Evolutionary conservation across 2,888 invertebrate genomes (phyloP), one percentile per base, ranked within the genome.

Genomic region (Metellina segmentata): DNA sequence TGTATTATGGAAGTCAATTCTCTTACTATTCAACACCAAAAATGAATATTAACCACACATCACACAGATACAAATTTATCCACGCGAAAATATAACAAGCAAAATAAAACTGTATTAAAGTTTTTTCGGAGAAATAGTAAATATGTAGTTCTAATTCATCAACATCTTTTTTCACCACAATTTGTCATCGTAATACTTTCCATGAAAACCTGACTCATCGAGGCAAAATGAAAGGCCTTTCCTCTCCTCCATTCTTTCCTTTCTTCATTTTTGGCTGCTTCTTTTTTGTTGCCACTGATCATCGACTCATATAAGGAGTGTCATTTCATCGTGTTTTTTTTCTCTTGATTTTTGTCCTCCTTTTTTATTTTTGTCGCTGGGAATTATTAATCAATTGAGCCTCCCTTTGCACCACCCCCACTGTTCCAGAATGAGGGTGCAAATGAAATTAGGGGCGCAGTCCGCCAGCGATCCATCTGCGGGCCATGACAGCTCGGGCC

Each of bases 321-420:
- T 91, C 91, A 82, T 91, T 86, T 78, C 90, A 70, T 74, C 79
- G 19, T 79, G n/a, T 78, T 86, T 86, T 79, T n/a, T 77, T 51
- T 71, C 69, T 48, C 49, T 71, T 34, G 69, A 71, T 83, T 49
- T 83, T 53, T 81, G 16, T 61, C 78, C 77, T 13, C 72, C 48
- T 71, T 20, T 79, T 79, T 87, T 85, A 75, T 91, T 91, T 91
- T 91, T 75, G 82, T 87, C 83, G 48, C 72, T 20, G 51, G 75
- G 91, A 91, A 91, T 91, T 91, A 91, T 91, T 91, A 91, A 91
- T 91, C 91, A 91, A 91, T 91, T 82, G 91, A 70, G 71, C 86
- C 86, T 81, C 85, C 83, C 87, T 19, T 34, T 70, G 69, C 83
- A 49, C 83, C 83, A 13, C 86, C 69, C 86, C 71, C 87, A 69